Percentiles rank a stretch among this genome's conserved stretches.
These are phyloP conservation scores for Actinernus sp. DNA, from an alignment of 92 coral and sea anemone species.

Conservation along the genomic window DNA sequence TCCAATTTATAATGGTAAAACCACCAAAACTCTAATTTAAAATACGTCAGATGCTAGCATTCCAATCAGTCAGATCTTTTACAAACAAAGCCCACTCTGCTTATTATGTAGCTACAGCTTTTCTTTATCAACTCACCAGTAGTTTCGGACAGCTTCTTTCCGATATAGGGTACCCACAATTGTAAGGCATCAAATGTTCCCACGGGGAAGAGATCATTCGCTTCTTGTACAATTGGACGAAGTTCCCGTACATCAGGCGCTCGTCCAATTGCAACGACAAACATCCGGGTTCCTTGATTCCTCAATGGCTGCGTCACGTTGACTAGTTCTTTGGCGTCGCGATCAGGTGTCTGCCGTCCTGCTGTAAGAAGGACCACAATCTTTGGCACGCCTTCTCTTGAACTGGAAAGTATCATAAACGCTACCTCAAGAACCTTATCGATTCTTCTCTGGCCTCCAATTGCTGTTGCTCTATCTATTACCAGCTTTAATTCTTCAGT, in stretches of 20 bases:
- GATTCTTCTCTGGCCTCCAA: constrained; percentile 38
- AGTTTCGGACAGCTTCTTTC: constrained; percentile 20
- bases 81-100: constrained; percentile 4
- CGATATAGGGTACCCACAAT: constrained; percentile 37
- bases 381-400: constrained; percentile 20
- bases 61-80: too few relatives aligned
- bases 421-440: constrained; percentile 58
- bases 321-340: constrained; percentile 26
- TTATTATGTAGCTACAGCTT: constrained; percentile 15
- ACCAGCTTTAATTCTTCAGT: constrained; percentile 9
- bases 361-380: constrained; percentile 57
- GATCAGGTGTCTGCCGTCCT: constrained; percentile 32
- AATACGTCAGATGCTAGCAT: too few relatives aligned
- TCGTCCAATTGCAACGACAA: constrained; percentile 59
- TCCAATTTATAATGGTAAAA: too few relatives aligned
- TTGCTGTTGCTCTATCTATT: constrained; percentile 28
- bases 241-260: constrained; percentile 32
- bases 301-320: constrained; percentile 39
- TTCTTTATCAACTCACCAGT: constrained; percentile 2
- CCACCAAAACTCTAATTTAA: too few relatives aligned
- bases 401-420: constrained; percentile 7
- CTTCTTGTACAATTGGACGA: constrained; percentile 23
- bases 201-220: constrained; percentile 37
- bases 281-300: constrained; percentile 23
- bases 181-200: constrained; percentile 21